Evolutionary conservation across 2,797 vertebrate species (phyloP).

Genomic region (Gambusia yucatana): DNA sequence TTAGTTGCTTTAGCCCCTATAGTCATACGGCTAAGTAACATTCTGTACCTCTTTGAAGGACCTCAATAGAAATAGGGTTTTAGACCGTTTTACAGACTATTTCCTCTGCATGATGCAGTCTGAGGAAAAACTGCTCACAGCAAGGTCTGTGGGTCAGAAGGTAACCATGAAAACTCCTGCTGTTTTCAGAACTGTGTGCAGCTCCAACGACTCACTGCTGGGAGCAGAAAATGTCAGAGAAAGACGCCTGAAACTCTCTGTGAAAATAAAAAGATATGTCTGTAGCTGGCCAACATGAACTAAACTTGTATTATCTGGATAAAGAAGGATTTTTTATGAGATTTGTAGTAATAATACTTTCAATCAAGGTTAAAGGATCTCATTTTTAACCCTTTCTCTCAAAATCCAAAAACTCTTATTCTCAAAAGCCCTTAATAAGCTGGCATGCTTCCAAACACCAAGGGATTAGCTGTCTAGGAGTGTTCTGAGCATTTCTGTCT

Average conservation of each 20-base stretch:
- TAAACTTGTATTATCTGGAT: neutral
- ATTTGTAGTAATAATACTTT: slow-evolving; percentile 7
- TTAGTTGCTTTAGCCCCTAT: neutral
- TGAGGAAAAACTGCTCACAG: slow-evolving; percentile 10
- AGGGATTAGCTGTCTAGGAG: slow-evolving; percentile 42
- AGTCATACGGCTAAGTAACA: neutral
- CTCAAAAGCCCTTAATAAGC: slow-evolving; percentile 51
- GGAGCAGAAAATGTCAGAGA: slow-evolving; percentile 1
- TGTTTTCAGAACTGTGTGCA: neutral
- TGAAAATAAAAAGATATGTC: neutral
- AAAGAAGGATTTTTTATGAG: neutral
- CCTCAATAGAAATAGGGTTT: neutral
- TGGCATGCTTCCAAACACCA: slow-evolving; percentile 50
- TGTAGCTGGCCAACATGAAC: neutral
- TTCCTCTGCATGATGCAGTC: slow-evolving; percentile 5
- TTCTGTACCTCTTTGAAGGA: neutral
- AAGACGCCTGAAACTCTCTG: neutral
- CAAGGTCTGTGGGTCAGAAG: slow-evolving; percentile 10
- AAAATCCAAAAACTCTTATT: slow-evolving; percentile 19
- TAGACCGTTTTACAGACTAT: neutral
- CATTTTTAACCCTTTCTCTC: slow-evolving; percentile 2
- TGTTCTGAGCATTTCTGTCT: slow-evolving; percentile 60
- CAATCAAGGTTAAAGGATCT: slow-evolving; percentile 19
- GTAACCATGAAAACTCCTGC: neutral
- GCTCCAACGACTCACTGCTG: neutral